Conservation (phyloP, 1,140 invertebrate genomes). For the Drosophila gunungcola region DNA sequence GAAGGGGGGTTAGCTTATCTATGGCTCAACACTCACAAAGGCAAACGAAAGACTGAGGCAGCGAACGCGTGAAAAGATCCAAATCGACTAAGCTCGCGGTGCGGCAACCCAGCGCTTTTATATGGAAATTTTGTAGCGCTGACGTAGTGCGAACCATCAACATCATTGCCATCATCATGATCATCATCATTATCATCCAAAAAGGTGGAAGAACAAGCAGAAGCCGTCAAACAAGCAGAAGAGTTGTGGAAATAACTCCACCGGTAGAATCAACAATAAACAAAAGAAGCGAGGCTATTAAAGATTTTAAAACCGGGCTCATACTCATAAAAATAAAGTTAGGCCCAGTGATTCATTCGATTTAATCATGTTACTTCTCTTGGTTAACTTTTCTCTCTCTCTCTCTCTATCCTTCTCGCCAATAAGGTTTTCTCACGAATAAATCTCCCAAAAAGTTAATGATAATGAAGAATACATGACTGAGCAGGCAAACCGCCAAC, state of each 20-base stretch:
- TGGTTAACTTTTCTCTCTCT: slow-evolving; percentile 10
- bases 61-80: slow-evolving; percentile 50
- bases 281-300: slow-evolving; percentile 24
- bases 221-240: slow-evolving; percentile 47
- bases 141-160: slow-evolving; percentile 68
- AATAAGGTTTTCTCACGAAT: slow-evolving; percentile 10
- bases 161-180: slow-evolving; percentile 33
- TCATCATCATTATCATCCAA: slow-evolving; percentile 35
- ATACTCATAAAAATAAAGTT: slow-evolving; percentile 39
- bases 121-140: slow-evolving; percentile 74
- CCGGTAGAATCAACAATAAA: slow-evolving; percentile 21
- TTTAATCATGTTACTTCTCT: neutral
- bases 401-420: neutral
- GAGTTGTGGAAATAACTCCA: slow-evolving; percentile 17
- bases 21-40: slow-evolving; percentile 6
- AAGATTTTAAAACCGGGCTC: slow-evolving; percentile 17
- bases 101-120: slow-evolving; percentile 54
- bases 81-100: slow-evolving; percentile 68
- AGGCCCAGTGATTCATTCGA: slow-evolving; percentile 27
- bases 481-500: slow-evolving; percentile 6
- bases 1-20: neutral
- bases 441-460: slow-evolving; percentile 32
- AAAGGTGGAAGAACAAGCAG: slow-evolving; percentile 34
- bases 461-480: slow-evolving; percentile 28
- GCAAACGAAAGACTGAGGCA: slow-evolving; percentile 43